A percentile compares a stretch with the other conserved stretches of the same genome.
Evolutionary conservation across 2,113 vertebrate genomes (phyloP).

Genomic region (Chloebia gouldiae): DNA sequence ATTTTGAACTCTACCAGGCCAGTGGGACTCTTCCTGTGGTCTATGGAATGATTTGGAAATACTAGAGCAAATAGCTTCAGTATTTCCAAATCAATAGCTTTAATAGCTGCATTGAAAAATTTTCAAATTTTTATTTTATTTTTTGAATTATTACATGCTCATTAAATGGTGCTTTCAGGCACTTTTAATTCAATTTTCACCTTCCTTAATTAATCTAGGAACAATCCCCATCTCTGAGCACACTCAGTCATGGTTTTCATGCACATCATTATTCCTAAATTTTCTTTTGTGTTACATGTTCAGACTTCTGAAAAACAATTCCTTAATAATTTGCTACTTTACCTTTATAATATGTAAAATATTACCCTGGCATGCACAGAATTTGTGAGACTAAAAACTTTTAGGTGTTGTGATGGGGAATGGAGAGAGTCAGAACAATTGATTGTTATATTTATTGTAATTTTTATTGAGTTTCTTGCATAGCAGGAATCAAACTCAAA

Average conservation of each 20-base stretch:
- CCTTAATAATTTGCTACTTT: not conserved
- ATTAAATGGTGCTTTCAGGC: not conserved
- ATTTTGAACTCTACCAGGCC: not conserved
- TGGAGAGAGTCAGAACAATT: not conserved
- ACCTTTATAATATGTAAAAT: not conserved
- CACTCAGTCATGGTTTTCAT: not conserved
- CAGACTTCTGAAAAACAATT: not conserved
- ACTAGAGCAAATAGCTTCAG: not conserved
- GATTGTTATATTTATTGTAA: not conserved
- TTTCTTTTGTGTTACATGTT: not conserved
- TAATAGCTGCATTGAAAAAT: not conserved
- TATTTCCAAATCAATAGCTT: too few relatives aligned
- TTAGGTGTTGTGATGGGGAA: not conserved
- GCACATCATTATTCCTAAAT: not conserved
- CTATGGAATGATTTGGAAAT: not conserved
- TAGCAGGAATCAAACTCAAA: not conserved
- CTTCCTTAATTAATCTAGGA: not conserved
- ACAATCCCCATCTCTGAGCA: not conserved
- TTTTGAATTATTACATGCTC: not conserved
- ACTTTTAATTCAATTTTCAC: not conserved
- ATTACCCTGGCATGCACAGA: not conserved
- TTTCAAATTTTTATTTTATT: not conserved
- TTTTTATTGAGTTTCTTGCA: not conserved
- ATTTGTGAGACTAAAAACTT: not conserved
- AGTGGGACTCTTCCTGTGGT: not conserved